These are phyloP conservation scores for Jacana jacana DNA, from an alignment of 2,113 vertebrate genomes.

Conservation along the genomic window DNA sequence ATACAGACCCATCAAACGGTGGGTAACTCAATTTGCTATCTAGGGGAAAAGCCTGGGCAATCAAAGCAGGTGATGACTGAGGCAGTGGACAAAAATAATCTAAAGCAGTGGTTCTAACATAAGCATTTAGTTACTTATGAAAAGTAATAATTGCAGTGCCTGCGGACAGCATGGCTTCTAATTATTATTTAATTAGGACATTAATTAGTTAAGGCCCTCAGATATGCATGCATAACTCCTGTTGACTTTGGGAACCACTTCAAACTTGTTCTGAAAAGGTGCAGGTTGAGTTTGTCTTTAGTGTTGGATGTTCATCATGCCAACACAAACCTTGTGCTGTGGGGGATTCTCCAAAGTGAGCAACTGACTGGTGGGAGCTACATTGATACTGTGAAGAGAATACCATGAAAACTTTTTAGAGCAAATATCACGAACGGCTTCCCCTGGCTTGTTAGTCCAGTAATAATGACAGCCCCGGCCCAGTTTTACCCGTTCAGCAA, in stretches of 20 bases:
- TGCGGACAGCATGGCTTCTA: not conserved
- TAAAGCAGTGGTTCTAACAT: not conserved
- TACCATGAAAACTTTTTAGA: not conserved
- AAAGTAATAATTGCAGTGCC: not conserved
- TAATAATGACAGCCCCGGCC: not conserved
- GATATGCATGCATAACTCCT: not conserved
- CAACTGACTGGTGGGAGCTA: not conserved
- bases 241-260: not conserved
- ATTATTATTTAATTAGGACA: not conserved
- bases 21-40: not conserved
- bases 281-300: not conserved
- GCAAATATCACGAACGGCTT: not conserved
- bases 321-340: not conserved
- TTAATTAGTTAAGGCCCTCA: not conserved
- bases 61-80: not conserved
- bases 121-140: not conserved
- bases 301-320: not conserved
- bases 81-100: not conserved
- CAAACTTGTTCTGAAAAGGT: not conserved
- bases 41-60: not conserved
- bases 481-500: not conserved
- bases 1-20: not conserved
- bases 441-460: not conserved
- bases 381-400: not conserved
- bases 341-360: not conserved